These are phyloP conservation scores for Kryptopterus vitreolus DNA, from an alignment of 2,797 vertebrate genomes.

Conservation along the genomic window DNA sequence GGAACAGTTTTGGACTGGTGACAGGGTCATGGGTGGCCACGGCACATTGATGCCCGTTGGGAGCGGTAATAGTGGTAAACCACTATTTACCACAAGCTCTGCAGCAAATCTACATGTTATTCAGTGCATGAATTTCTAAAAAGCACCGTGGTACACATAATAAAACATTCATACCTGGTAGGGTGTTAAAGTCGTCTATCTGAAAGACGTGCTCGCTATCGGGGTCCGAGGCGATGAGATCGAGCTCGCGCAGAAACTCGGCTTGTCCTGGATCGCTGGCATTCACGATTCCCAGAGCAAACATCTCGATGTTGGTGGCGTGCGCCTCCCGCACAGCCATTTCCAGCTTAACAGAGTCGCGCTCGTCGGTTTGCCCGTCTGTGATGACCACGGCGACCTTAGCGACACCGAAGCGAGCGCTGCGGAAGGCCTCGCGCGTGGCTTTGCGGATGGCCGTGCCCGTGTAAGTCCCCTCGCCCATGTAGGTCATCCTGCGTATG, in stretches of 20 bases:
- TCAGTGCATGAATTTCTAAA: too few relatives aligned
- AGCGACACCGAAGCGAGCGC: constrained; percentile 79
- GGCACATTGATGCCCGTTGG: too few relatives aligned
- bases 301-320: constrained; percentile 88
- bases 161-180: constrained; percentile 74
- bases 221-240: constrained; percentile 88
- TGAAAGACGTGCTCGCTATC: constrained; percentile 87
- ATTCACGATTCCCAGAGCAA: constrained; percentile 87
- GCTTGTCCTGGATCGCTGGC: constrained; percentile 79
- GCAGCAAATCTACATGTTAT: too few relatives aligned
- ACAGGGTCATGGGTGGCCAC: too few relatives aligned
- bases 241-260: constrained; percentile 84
- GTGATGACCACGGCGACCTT: constrained; percentile 89
- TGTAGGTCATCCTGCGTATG: constrained; percentile 82
- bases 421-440: constrained; percentile 84
- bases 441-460: constrained; percentile 87
- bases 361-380: constrained; percentile 85
- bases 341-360: constrained; percentile 85
- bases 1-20: too few relatives aligned
- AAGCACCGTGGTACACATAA: background rate
- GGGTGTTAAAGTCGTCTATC: constrained; percentile 88
- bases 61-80: too few relatives aligned
- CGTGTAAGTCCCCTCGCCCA: constrained; percentile 89
- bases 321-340: constrained; percentile 84
- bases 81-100: too few relatives aligned